Base-by-base conservation (phyloP, 2,797 vertebrate genomes). In the Acrossocheilus wenchowensis region DNA sequence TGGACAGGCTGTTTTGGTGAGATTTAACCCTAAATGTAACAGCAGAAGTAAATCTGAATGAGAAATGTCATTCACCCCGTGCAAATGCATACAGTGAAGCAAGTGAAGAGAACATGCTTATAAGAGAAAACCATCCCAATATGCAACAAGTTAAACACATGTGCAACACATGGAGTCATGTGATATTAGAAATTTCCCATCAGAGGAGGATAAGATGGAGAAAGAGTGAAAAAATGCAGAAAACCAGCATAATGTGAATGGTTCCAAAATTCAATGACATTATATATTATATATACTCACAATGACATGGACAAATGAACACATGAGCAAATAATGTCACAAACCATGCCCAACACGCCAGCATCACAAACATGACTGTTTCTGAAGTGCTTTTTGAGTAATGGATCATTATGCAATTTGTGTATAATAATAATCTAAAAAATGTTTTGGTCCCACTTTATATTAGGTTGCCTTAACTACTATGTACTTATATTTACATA, bases 271-370 rank as follows among this genome's bases (percentile, higher is more conserved):
- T 71, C 78, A 88, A 81, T 82, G 39, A 88, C 83, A 87, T 82
- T 11, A 57, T 26, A 87, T 39, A 87, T 39, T 54, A 54, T 39
- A 54, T 15, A 57, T 12, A 77, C 69, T 80, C 10, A 74, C 88
- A 52, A 82, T 80, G 89, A 88, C 87, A 92, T 85, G 78, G 68
- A 88, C 87, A 87, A 14, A 85, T 86, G 91, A 88, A 90, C 62
- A 91, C 15, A 79, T 88, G 83, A 92, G 92, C 91, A 93, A 93
- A 92, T 94, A 94, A 94, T 93, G 93, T 88, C 94, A 95, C 93
- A 93, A 91, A 84, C 73, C 5, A 43, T 62, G 39, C 81, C 73
- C 68, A 83, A 74, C 82, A 87, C 41, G 12, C 52, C 80, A 54
- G 60, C 0, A 43, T 12, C 74, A 62, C 8, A 6, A 68, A 68